phyloP scores from a whole-genome alignment of 1,140 invertebrate genomes.

The Drosophila ambigua region DNA sequence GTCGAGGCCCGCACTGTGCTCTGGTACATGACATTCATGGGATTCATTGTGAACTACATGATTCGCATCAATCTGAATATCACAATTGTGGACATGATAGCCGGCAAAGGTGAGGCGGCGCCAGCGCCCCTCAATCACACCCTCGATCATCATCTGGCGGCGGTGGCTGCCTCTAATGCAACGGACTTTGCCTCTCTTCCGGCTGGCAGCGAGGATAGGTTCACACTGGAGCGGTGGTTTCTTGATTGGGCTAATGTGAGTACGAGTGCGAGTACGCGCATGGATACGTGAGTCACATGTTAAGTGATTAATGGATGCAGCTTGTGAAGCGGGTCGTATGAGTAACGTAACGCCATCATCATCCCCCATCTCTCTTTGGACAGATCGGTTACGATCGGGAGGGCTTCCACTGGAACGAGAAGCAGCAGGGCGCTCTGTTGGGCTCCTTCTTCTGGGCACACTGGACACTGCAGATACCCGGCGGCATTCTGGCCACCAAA shows the following conservation, averaged over 20 bases:
- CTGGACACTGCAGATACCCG: constrained; percentile 90
- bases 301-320: constrained; percentile 37
- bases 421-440: constrained; percentile 88
- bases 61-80: constrained; percentile 93
- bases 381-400: constrained; percentile 75
- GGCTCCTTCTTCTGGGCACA: constrained; percentile 91
- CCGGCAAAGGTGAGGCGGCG: constrained; percentile 61
- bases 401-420: constrained; percentile 88
- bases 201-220: constrained; percentile 30
- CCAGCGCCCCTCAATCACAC: constrained; percentile 18
- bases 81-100: constrained; percentile 94
- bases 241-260: constrained; percentile 72
- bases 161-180: constrained; percentile 14
- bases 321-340: constrained; percentile 21
- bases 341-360: background rate
- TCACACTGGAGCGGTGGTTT: constrained; percentile 67
- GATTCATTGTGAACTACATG: constrained; percentile 92
- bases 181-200: constrained; percentile 23
- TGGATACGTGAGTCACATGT: constrained; percentile 31
- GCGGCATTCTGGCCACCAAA: constrained; percentile 88
- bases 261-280: constrained; percentile 1
- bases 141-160: constrained; percentile 9
- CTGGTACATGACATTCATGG: constrained; percentile 89
- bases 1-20: constrained; percentile 85
- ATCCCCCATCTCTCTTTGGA: background rate